phyloP scores from a whole-genome alignment of 2,888 invertebrate species.

The Dimorphilus gyrociliatus region DNA sequence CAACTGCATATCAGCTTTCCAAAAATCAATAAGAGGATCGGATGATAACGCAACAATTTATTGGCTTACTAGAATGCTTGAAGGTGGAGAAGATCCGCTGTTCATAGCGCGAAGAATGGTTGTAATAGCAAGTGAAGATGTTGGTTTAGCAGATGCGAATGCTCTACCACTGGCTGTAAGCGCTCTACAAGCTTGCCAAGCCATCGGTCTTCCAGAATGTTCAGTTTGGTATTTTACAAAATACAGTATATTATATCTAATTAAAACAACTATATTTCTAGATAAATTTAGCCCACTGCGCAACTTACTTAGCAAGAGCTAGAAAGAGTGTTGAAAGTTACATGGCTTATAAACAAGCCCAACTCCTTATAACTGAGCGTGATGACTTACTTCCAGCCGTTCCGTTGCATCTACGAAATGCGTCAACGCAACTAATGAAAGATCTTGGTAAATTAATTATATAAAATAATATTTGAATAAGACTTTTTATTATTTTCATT shows the following conservation, averaged over 20 bases:
- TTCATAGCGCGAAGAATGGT: conserved; percentile 59
- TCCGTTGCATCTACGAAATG: conserved; percentile 61
- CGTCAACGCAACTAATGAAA: conserved; percentile 60
- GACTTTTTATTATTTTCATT: too few relatives aligned
- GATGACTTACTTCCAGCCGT: conserved; percentile 56
- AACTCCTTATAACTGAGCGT: conserved; percentile 44
- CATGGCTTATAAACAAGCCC: conserved; percentile 45
- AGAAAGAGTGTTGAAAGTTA: conserved; percentile 54
- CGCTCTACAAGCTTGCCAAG: conserved; percentile 59
- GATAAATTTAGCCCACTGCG: conserved; percentile 54
- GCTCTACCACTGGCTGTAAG: conserved; percentile 53
- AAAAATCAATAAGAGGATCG: conserved; percentile 63
- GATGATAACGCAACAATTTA: conserved; percentile 64
- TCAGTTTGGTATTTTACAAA: conserved; percentile 41
- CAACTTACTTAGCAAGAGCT: conserved; percentile 56
- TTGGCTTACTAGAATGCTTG: conserved; percentile 61
- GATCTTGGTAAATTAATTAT: conserved; percentile 46
- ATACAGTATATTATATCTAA: neutral
- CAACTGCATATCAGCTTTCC: conserved; percentile 62
- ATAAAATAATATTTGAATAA: too few relatives aligned
- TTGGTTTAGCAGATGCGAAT: conserved; percentile 46
- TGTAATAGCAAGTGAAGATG: conserved; percentile 58
- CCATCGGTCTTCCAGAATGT: conserved; percentile 64
- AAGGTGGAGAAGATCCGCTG: conserved; percentile 61
- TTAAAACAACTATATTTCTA: too few relatives aligned